Percentiles rank a stretch among this genome's conserved stretches.
These are phyloP conservation scores for Polylopha cassiicola DNA, from an alignment of 2,888 invertebrate genomes.

Conservation along the genomic window DNA sequence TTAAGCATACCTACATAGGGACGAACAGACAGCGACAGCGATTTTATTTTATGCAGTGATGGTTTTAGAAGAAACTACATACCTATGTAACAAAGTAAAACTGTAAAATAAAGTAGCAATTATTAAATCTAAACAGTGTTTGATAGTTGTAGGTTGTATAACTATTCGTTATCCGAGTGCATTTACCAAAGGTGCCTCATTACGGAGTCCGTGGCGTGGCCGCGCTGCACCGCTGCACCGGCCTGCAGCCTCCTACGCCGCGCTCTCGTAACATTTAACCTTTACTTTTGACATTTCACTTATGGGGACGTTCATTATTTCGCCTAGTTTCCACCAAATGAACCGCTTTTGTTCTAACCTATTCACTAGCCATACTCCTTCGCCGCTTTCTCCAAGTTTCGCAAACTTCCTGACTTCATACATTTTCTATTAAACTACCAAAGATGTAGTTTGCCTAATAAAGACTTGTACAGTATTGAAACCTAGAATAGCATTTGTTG, in stretches of 20 bases:
- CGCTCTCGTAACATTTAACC: slow-evolving; percentile 65
- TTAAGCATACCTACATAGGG: too few species aligned
- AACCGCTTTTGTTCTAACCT: slow-evolving; percentile 65
- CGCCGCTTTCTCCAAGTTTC: slow-evolving; percentile 61
- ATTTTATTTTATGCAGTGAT: too few species aligned
- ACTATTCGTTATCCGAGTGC: too few species aligned
- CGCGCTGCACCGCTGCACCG: slow-evolving; percentile 11
- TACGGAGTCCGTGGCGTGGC: slow-evolving; percentile 1
- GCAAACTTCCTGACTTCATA: slow-evolving; percentile 59
- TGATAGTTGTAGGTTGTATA: too few species aligned
- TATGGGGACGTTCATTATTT: slow-evolving; percentile 64
- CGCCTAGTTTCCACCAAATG: slow-evolving; percentile 62
- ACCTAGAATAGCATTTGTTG: slow-evolving; percentile 43
- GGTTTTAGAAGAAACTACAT: too few species aligned
- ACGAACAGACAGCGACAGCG: too few species aligned
- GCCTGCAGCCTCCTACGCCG: slow-evolving; percentile 27
- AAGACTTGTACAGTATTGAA: slow-evolving; percentile 49
- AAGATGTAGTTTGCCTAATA: slow-evolving; percentile 53
- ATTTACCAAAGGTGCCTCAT: too few species aligned
- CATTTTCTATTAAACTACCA: slow-evolving; percentile 62
- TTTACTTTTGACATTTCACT: slow-evolving; percentile 69
- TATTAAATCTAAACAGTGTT: too few species aligned
- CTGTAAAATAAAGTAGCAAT: too few species aligned
- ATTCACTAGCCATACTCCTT: slow-evolving; percentile 54
- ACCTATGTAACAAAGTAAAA: too few species aligned